A percentile compares a stretch with the other conserved stretches of the same genome.
phyloP scores from a whole-genome alignment of 2,888 invertebrate species.

The Drosophila nigritarsus region DNA sequence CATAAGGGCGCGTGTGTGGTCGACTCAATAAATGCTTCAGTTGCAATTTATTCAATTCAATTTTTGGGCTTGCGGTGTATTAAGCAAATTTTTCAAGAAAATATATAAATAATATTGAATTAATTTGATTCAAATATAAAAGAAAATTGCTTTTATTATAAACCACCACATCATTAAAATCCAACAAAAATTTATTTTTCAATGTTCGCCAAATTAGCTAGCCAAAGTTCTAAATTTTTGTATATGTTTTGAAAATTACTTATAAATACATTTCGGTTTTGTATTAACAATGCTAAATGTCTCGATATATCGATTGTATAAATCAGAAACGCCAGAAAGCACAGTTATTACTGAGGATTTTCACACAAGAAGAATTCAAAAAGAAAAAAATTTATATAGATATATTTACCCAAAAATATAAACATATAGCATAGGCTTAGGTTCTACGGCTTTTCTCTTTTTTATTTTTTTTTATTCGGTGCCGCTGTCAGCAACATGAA shows the following conservation, averaged over 20 bases:
- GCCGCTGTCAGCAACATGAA: constrained; percentile 64
- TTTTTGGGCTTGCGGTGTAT: constrained; percentile 11
- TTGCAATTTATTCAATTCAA: constrained; percentile 21
- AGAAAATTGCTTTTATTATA: neutral
- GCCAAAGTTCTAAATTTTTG: no score
- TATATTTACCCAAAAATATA: constrained; percentile 6
- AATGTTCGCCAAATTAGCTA: neutral
- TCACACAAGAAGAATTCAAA: constrained; percentile 4
- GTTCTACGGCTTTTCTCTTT: constrained; percentile 26
- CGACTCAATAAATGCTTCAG: constrained; percentile 25
- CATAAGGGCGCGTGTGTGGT: neutral
- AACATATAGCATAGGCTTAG: constrained; percentile 61
- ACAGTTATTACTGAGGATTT: constrained; percentile 33
- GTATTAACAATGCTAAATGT: neutral
- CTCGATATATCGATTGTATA: neutral
- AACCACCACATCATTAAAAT: neutral
- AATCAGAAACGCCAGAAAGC: neutral
- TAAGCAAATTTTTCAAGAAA: neutral
- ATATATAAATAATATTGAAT: neutral
- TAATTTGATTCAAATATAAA: neutral
- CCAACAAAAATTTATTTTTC: neutral
- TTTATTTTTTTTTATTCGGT: constrained; percentile 36
- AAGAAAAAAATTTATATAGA: neutral
- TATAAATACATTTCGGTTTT: no score
- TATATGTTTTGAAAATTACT: neutral